Conservation (phyloP, 2,797 vertebrate species). For the Lates japonicus region DNA sequence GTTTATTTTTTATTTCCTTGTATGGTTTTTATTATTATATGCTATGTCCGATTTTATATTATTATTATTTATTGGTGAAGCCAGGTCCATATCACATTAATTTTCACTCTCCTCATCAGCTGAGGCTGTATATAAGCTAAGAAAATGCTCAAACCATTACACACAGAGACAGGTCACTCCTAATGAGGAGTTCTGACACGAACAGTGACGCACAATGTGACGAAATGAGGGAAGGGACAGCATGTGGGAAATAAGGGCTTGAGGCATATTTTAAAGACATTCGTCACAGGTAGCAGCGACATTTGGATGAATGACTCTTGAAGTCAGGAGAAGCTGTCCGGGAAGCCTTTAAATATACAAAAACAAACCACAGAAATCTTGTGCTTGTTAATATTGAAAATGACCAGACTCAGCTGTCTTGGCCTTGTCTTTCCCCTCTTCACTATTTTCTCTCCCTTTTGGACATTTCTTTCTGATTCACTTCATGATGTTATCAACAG, state of each 20-base stretch:
- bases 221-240: slow-evolving; percentile 53
- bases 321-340: slow-evolving; percentile 38
- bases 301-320: slow-evolving; percentile 42
- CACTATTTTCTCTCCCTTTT: not conserved
- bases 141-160: slow-evolving; percentile 7
- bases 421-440: no score
- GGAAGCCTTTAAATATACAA: not conserved
- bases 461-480: not conserved
- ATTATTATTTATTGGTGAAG: not conserved
- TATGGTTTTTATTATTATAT: not conserved
- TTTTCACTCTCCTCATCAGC: slow-evolving; percentile 2
- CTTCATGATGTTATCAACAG: no score
- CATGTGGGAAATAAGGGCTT: slow-evolving; percentile 66
- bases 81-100: not conserved
- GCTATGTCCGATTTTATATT: not conserved
- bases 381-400: not conserved
- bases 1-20: not conserved
- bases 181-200: slow-evolving; percentile 67
- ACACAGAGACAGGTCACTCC: slow-evolving; percentile 47
- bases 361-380: not conserved
- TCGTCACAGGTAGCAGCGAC: slow-evolving; percentile 52
- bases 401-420: not conserved
- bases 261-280: slow-evolving; percentile 59
- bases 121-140: not conserved
- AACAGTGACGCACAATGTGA: slow-evolving; percentile 79